These are phyloP conservation scores for Papilio machaon DNA, from an alignment of 1,140 invertebrate genomes.

Conservation along the genomic window DNA sequence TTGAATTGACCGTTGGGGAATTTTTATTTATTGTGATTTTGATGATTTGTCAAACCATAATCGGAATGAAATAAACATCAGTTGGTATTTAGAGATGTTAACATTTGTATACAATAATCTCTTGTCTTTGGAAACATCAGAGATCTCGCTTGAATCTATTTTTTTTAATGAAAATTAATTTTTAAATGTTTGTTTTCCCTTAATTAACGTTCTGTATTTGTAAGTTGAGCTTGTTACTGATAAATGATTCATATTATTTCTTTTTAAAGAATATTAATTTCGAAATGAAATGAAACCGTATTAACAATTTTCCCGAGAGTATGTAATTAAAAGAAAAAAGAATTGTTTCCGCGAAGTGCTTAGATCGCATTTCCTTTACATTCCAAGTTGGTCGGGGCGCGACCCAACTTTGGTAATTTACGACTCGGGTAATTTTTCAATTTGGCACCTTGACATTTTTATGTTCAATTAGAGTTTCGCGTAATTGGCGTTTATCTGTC, in stretches of 20 bases:
- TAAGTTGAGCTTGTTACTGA: background rate
- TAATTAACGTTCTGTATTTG: background rate
- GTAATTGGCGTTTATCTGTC: slow-evolving; percentile 36
- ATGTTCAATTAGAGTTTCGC: slow-evolving; percentile 34
- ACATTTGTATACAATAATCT: too few relatives aligned
- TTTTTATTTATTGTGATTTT: slow-evolving; percentile 5
- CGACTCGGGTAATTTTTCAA: slow-evolving; percentile 29
- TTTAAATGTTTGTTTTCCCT: background rate
- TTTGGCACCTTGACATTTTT: slow-evolving; percentile 31
- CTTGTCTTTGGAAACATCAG: too few relatives aligned
- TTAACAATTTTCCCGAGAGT: slow-evolving; percentile 20
- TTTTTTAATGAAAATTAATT: too few relatives aligned
- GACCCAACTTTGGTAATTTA: slow-evolving; percentile 37
- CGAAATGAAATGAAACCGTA: background rate
- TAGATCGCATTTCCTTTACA: slow-evolving; percentile 21
- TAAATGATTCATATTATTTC: slow-evolving; percentile 24
- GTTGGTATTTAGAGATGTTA: background rate
- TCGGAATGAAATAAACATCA: background rate
- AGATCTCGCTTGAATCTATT: too few relatives aligned
- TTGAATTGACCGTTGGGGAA: background rate
- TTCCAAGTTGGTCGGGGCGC: slow-evolving; percentile 23
- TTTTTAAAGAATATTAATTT: background rate
- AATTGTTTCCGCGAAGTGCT: slow-evolving; percentile 29
- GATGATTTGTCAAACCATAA: slow-evolving; percentile 24
- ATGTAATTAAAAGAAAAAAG: slow-evolving; percentile 8